phyloP scores from a whole-genome alignment of 2,113 vertebrate genomes.

The Corythoichthys intestinalis region DNA sequence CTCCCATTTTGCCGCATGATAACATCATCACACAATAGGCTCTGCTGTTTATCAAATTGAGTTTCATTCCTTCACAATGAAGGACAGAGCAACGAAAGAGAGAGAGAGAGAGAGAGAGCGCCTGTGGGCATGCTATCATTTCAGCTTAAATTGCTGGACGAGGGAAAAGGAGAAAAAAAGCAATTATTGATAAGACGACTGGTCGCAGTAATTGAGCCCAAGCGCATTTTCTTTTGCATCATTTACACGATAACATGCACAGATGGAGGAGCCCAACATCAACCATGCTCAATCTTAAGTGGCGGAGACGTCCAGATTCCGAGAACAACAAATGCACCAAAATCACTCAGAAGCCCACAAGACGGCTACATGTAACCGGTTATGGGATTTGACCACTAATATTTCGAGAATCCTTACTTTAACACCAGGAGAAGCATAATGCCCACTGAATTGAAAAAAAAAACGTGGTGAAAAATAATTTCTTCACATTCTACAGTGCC shows the following conservation, averaged over 20 bases:
- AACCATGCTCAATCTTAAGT: slow-evolving; percentile 12
- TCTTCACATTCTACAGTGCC: background rate
- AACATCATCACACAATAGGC: slow-evolving; percentile 48
- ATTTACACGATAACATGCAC: slow-evolving; percentile 26
- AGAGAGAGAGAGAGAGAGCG: slow-evolving; percentile 2
- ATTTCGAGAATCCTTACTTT: no score
- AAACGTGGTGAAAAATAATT: background rate
- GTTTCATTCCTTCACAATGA: slow-evolving; percentile 42
- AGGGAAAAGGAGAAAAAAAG: slow-evolving; percentile 12
- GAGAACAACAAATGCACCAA: background rate
- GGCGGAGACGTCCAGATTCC: slow-evolving; percentile 13
- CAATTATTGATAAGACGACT: slow-evolving; percentile 57
- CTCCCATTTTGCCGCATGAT: slow-evolving; percentile 46
- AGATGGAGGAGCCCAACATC: slow-evolving; percentile 11
- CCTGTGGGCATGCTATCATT: slow-evolving; percentile 33
- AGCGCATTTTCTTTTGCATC: slow-evolving; percentile 29
- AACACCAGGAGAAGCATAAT: background rate
- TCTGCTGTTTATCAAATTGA: slow-evolving; percentile 49
- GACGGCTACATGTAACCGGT: background rate
- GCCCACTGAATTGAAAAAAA: background rate
- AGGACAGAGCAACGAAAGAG: background rate
- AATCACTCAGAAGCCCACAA: background rate
- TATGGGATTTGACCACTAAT: no score
- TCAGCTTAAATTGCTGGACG: slow-evolving; percentile 27
- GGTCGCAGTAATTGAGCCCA: slow-evolving; percentile 45